A percentile compares a stretch with the other conserved stretches of the same genome.
Evolutionary conservation across 2,888 invertebrate species (phyloP).

Genomic region (Alloplasta piceator): DNA sequence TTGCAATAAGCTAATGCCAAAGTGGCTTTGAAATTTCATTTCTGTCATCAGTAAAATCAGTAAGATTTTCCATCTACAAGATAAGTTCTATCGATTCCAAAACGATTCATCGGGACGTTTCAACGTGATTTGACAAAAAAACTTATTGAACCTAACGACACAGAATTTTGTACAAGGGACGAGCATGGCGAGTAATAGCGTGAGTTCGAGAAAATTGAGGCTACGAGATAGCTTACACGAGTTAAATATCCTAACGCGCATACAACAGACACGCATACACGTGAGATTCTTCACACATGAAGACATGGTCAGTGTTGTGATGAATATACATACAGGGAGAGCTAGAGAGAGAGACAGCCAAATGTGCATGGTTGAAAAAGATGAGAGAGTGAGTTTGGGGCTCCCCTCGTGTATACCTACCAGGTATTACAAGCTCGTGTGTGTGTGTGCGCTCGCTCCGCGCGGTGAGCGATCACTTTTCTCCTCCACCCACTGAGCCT

Average conservation of each 20-base stretch:
- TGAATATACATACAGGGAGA: conserved; percentile 10
- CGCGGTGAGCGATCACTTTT: conserved; percentile 81
- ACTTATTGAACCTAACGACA: neutral
- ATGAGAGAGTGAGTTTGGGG: conserved; percentile 36
- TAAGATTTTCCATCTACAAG: too few species aligned
- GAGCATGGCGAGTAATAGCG: conserved; percentile 28
- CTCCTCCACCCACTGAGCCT: conserved; percentile 79
- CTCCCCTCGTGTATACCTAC: conserved; percentile 53
- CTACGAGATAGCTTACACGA: conserved; percentile 32
- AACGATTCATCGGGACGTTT: conserved; percentile 39
- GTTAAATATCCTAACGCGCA: conserved; percentile 41
- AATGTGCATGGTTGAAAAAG: conserved; percentile 23
- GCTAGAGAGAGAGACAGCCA: conserved; percentile 29
- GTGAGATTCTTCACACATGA: conserved; percentile 27
- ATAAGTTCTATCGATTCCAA: neutral
- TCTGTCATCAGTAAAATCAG: too few species aligned
- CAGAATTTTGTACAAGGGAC: conserved; percentile 44
- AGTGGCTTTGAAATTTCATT: too few species aligned
- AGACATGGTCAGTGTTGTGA: conserved; percentile 11
- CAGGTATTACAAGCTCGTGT: neutral
- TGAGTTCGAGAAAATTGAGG: conserved; percentile 50
- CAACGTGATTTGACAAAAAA: conserved; percentile 25
- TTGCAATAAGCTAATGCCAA: too few species aligned
- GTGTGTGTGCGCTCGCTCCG: conserved; percentile 28
- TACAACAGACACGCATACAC: conserved; percentile 2